A percentile compares a stretch with the other conserved stretches of the same genome.
Evolutionary conservation across 2,888 invertebrate genomes (phyloP).

Genomic region (Galerucella pusilla): DNA sequence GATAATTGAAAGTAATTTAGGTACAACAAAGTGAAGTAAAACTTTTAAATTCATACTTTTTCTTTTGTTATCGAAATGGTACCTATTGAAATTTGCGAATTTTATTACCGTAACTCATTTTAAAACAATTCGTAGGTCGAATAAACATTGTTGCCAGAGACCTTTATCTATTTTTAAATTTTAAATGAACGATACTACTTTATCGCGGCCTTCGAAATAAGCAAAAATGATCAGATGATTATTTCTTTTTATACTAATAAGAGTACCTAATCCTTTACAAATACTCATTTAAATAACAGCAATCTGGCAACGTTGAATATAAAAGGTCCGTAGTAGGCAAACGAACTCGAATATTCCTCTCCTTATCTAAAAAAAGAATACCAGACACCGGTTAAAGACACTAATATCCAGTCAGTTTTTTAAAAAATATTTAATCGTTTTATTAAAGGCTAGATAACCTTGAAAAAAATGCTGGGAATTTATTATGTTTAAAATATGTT

Average conservation of each 20-base stretch:
- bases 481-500: neutral
- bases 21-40: neutral
- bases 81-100: neutral
- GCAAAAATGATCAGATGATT: conserved; percentile 15
- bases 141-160: conserved; percentile 17
- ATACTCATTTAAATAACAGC: too few relatives aligned
- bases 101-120: neutral
- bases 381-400: conserved; percentile 11
- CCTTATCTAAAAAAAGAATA: conserved; percentile 24
- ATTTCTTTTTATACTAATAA: too few relatives aligned
- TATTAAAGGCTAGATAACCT: neutral
- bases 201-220: conserved; percentile 11
- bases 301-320: conserved; percentile 21
- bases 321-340: conserved; percentile 22
- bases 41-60: neutral
- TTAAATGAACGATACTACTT: neutral
- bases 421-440: conserved; percentile 1
- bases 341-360: conserved; percentile 27
- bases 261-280: too few relatives aligned
- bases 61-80: neutral
- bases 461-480: neutral
- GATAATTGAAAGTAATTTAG: conserved; percentile 15
- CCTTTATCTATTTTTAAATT: conserved; percentile 25
- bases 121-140: conserved; percentile 4
- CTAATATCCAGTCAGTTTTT: conserved; percentile 3